These are phyloP conservation scores for Aplodontia rufa DNA, from an alignment of 2,113 vertebrate species.

Conservation along the genomic window DNA sequence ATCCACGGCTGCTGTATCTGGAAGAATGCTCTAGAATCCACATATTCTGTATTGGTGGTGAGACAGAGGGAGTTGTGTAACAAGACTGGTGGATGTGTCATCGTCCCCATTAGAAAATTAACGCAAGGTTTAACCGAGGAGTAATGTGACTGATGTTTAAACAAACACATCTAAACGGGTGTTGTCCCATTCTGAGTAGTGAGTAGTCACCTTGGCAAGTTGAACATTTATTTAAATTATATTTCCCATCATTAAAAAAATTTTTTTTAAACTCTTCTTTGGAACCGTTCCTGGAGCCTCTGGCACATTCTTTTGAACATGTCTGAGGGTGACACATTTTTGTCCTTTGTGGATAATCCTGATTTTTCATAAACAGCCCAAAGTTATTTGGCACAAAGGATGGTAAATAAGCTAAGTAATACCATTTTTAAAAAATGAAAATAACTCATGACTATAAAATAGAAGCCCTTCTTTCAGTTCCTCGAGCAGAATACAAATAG, in stretches of 20 bases:
- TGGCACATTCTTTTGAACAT: conserved; percentile 46
- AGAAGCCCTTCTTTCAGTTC: background rate
- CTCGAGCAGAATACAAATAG: background rate
- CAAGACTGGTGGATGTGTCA: background rate
- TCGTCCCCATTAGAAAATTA: conserved; percentile 59
- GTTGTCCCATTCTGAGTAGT: background rate
- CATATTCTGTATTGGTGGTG: background rate
- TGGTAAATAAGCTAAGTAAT: conserved; percentile 36
- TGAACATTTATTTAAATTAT: conserved; percentile 54
- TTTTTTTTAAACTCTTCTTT: conserved; percentile 3
- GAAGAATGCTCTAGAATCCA: background rate
- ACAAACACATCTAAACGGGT: conserved; percentile 46
- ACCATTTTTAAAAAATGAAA: conserved; percentile 2
- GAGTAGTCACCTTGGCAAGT: conserved; percentile 43
- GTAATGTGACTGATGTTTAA: conserved; percentile 51
- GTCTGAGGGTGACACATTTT: conserved; percentile 70
- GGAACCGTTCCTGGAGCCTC: conserved; percentile 55
- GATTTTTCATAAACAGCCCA: conserved; percentile 54
- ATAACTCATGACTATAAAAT: conserved; percentile 19
- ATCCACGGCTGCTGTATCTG: background rate
- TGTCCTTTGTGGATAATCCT: conserved; percentile 58
- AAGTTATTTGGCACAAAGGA: conserved; percentile 39
- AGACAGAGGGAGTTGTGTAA: background rate
- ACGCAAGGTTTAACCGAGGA: conserved; percentile 24
- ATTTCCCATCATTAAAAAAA: conserved; percentile 44